Evolutionary conservation across 2,113 vertebrate species (phyloP).

Genomic region (Cebus imitator): DNA sequence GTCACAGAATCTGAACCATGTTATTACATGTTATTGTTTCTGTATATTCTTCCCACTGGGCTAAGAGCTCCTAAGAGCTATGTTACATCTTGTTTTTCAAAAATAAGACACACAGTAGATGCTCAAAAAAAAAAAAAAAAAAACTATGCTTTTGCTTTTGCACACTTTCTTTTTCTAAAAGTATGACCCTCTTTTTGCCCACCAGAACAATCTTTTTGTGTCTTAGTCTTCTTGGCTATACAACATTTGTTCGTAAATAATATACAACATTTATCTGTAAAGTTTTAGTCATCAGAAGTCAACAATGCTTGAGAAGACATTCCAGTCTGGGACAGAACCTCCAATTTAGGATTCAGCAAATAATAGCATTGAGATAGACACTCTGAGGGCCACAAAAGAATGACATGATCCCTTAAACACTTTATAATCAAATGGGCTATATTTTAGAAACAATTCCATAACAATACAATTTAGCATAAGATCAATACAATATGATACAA

Average conservation of each 20-base stretch:
- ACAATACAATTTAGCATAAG: neutral
- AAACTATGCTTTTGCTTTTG: neutral
- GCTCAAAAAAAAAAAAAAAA: neutral
- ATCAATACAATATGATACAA: neutral
- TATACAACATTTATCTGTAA: neutral
- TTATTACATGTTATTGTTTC: neutral
- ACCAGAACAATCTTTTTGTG: neutral
- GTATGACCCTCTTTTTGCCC: neutral
- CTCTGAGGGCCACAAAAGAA: neutral
- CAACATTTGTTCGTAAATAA: neutral
- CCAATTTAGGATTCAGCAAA: neutral
- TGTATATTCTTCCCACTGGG: neutral
- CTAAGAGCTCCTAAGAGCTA: neutral
- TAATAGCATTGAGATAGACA: neutral
- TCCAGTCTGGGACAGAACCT: neutral
- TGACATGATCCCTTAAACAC: neutral
- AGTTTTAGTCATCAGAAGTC: neutral
- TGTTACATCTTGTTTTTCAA: neutral
- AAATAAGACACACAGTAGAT: neutral
- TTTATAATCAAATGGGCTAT: neutral
- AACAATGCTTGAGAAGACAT: neutral
- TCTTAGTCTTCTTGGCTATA: neutral
- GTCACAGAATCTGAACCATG: neutral
- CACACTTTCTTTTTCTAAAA: neutral
- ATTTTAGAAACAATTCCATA: neutral